Percentiles rank a stretch among this genome's conserved stretches.
Conservation (phyloP, 2,113 vertebrate genomes). For the Mustelus asterias region DNA sequence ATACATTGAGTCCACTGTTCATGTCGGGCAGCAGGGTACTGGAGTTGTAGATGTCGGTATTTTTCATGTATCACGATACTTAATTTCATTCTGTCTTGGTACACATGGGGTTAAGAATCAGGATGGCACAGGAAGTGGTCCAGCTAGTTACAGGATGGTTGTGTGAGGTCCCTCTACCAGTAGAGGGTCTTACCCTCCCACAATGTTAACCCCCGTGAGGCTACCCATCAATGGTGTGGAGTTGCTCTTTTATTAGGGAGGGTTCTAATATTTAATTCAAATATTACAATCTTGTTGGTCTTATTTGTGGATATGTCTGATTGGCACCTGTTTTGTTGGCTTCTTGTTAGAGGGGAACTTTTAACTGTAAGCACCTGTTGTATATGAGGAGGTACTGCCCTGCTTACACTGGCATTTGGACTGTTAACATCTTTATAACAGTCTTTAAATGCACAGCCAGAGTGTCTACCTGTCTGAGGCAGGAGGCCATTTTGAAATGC, state of each 20-base stretch:
- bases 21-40: not conserved
- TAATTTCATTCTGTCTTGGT: not conserved
- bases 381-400: not conserved
- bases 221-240: not conserved
- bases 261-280: not conserved
- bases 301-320: not conserved
- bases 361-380: not conserved
- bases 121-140: not conserved
- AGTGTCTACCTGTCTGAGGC: not conserved
- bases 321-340: not conserved
- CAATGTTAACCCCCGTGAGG: not conserved
- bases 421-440: not conserved
- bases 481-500: not conserved
- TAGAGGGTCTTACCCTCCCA: not conserved
- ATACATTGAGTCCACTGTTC: not conserved
- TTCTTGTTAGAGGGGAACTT: not conserved
- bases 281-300: not conserved
- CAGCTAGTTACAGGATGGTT: not conserved
- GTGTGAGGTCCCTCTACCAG: not conserved
- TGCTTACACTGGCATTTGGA: not conserved
- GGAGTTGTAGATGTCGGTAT: not conserved
- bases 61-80: not conserved
- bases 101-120: not conserved
- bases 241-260: not conserved
- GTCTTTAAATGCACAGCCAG: not conserved